Evolutionary conservation across 2,113 vertebrate genomes (phyloP).

Genomic region (Chrysemys picta): DNA sequence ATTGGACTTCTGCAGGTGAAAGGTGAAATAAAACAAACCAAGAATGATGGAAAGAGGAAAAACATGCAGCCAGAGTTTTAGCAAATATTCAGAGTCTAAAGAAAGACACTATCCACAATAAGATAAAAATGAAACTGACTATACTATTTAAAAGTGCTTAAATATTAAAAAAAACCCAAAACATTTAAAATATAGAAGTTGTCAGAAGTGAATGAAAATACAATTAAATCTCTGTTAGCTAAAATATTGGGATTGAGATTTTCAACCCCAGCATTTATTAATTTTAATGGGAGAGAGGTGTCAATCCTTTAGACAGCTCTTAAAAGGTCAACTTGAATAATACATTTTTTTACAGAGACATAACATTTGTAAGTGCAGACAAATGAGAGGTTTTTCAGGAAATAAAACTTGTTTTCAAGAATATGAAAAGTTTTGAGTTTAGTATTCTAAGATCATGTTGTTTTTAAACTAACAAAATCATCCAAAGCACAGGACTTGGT

Average conservation of each 20-base stretch:
- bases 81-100: background rate
- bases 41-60: background rate
- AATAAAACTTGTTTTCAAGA: too few species aligned
- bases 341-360: too few species aligned
- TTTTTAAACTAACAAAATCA: too few species aligned
- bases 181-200: accelerated
- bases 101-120: background rate
- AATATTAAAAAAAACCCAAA: background rate
- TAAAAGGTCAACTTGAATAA: background rate
- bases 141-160: background rate
- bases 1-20: background rate
- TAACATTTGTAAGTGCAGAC: too few species aligned
- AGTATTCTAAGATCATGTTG: background rate
- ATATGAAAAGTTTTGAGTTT: background rate
- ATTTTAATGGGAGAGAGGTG: too few species aligned
- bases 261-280: background rate
- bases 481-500: too few species aligned
- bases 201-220: background rate
- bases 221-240: conserved; percentile 6
- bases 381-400: too few species aligned
- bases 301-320: background rate
- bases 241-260: background rate
- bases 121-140: conserved; percentile 7
- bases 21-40: background rate
- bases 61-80: background rate